These are phyloP conservation scores for Neogobius melanostomus DNA, from an alignment of 2,113 vertebrate species.

Conservation along the genomic window DNA sequence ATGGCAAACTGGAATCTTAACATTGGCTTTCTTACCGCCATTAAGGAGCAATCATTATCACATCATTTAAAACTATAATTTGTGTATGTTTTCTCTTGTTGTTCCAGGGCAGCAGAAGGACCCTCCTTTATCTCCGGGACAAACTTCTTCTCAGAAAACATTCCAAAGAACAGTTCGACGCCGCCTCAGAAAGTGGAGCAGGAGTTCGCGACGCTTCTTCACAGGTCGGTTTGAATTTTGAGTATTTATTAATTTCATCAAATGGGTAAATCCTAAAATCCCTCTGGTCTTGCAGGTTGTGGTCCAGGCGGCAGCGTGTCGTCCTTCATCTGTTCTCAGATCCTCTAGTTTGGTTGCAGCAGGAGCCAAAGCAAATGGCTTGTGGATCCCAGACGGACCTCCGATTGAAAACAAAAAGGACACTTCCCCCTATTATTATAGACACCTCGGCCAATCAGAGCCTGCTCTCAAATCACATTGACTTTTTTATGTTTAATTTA, in stretches of 20 bases:
- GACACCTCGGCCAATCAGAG: conserved; percentile 6
- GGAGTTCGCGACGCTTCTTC: conserved; percentile 94
- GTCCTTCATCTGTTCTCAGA: conserved; percentile 92
- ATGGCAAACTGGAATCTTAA: too few relatives aligned
- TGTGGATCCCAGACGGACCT: conserved; percentile 89
- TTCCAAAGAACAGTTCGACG: conserved; percentile 98
- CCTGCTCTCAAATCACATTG: conserved; percentile 1
- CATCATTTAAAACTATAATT: too few relatives aligned
- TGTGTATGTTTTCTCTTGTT: conserved; percentile 8
- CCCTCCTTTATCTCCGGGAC: conserved; percentile 93
- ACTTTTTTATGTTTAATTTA: not conserved
- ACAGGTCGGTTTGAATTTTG: conserved; percentile 79
- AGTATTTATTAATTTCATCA: too few relatives aligned
- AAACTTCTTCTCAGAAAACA: conserved; percentile 98
- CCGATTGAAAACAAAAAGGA: conserved; percentile 64
- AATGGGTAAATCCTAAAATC: not conserved
- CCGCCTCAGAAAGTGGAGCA: conserved; percentile 92
- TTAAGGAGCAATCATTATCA: too few relatives aligned
- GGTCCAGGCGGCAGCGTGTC: conserved; percentile 88
- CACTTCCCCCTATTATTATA: conserved; percentile 2
- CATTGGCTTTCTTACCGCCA: too few relatives aligned
- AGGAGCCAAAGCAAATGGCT: conserved; percentile 97
- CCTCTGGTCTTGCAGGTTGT: conserved; percentile 75
- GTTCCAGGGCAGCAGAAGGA: conserved; percentile 93
- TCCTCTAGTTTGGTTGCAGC: conserved; percentile 86